Evolutionary conservation across 2,888 invertebrate genomes (phyloP).

Genomic region (Anodontia alba): DNA sequence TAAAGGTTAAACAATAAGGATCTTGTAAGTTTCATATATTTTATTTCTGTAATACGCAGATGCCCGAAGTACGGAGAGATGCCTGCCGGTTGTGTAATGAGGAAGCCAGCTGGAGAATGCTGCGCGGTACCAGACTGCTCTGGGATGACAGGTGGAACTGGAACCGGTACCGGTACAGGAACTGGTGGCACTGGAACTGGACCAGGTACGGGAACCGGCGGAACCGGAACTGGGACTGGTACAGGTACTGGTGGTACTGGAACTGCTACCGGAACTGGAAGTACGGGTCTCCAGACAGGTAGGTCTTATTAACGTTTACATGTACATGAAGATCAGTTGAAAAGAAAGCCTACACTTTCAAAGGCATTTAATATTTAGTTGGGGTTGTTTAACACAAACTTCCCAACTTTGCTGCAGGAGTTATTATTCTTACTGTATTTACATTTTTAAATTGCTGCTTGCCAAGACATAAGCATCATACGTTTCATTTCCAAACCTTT

Average conservation of each 20-base stretch:
- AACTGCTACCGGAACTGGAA: slow-evolving; percentile 38
- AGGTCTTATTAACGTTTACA: no score
- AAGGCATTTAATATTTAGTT: no score
- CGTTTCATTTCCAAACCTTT: no score
- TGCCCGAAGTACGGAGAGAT: slow-evolving; percentile 22
- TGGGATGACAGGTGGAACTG: slow-evolving; percentile 39
- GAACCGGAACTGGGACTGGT: not conserved
- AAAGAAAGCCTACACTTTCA: no score
- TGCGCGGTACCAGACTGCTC: slow-evolving; percentile 66
- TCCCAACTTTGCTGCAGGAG: no score
- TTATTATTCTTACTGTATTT: no score
- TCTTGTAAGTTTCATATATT: no score
- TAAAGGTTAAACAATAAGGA: no score
- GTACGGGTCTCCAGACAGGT: slow-evolving; percentile 30
- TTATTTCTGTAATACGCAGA: not conserved
- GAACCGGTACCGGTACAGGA: slow-evolving; percentile 29
- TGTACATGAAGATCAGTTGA: no score
- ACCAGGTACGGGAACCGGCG: slow-evolving; percentile 16
- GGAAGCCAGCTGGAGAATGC: slow-evolving; percentile 61
- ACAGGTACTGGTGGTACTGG: not conserved
- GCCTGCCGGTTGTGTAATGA: slow-evolving; percentile 65
- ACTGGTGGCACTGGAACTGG: slow-evolving; percentile 40
- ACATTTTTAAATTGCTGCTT: no score
- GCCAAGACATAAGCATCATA: no score
- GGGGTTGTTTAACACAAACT: no score